Evolutionary conservation across 2,888 invertebrate genomes (phyloP), one percentile per base, ranked within the genome.

Genomic region (Hypsopygia costalis): DNA sequence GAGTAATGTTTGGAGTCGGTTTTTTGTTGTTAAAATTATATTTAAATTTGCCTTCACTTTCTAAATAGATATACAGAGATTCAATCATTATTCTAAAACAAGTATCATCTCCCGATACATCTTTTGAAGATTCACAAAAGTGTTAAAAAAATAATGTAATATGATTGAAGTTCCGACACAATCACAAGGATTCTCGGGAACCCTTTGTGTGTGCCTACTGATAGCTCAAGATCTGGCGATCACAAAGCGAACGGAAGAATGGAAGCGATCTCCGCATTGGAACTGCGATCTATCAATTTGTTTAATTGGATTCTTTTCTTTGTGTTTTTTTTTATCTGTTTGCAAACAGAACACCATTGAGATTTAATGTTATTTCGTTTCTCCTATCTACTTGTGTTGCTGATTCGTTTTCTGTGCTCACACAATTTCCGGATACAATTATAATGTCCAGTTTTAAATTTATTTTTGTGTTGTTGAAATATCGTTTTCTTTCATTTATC

Each of bases 251-350:
- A 52, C 49, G 54, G 44, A 66, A 63, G 65, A 71, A 67, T 58
- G 58, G 54, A 41, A 51, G 43, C 60, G 58, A 66, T 67, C 62
- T 52, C 45, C 1, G 6, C 33, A 16, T 16, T 21, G 36, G 27
- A 44, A 42, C 46, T 46, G 49, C 59, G 62, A 76, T 73, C 71
- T 68, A 72, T 73, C 70, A 75, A 70, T 77, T 77, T 74, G 75
- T 76, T 78, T 76, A 75, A 78, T 76, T 77, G 72, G 65, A 76
- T 70, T 67, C 63, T 60, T 67, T 70, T 68, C 80, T 81, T 78
- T 81, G 73, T 70, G 65, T 67, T 69, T 74, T 77, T 69, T 67
- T 16, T 16, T 16, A 16, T 72, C 71, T 65, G 60, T 69, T 73
- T 70, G 74, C 67, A 69, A 76, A 68, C 73, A 62, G 51, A 51